phyloP scores from a whole-genome alignment of 2,113 vertebrate genomes.

The Protomyctophum bolini region DNA sequence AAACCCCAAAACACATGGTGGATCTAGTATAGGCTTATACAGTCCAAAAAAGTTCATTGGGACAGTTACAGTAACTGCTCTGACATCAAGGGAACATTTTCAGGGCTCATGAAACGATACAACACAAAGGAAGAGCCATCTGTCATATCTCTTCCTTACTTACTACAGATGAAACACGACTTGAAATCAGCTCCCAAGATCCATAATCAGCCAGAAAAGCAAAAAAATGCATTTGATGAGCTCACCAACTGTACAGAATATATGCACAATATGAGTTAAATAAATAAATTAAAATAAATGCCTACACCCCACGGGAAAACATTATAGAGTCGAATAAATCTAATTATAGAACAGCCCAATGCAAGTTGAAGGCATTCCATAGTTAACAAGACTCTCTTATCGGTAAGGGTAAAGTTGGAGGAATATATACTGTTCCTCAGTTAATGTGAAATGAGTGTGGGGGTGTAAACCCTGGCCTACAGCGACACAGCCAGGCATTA shows the following conservation, averaged over 20 bases:
- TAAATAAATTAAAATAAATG: neutral
- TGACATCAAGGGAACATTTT: conserved; percentile 6
- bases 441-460: conserved; percentile 52
- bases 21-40: conserved; percentile 3
- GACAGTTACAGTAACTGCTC: conserved; percentile 10
- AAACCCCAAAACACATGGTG: conserved; percentile 9
- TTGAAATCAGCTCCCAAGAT: conserved; percentile 43
- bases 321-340: conserved; percentile 39
- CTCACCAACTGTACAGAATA: conserved; percentile 6
- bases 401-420: conserved; percentile 43
- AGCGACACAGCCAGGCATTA: conserved; percentile 33
- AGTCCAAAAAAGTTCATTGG: neutral
- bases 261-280: conserved; percentile 18
- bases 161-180: conserved; percentile 6
- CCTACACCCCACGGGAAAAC: conserved; percentile 21
- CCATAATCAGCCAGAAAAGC: conserved; percentile 6
- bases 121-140: conserved; percentile 17
- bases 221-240: conserved; percentile 16
- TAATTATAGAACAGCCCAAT: conserved; percentile 45
- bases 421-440: conserved; percentile 26
- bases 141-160: neutral
- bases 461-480: conserved; percentile 49
- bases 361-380: conserved; percentile 49
- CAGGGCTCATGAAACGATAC: conserved; percentile 10
- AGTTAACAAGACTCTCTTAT: conserved; percentile 56